These are phyloP conservation scores for Passer montanus DNA, from an alignment of 2,113 vertebrate species.

Conservation along the genomic window DNA sequence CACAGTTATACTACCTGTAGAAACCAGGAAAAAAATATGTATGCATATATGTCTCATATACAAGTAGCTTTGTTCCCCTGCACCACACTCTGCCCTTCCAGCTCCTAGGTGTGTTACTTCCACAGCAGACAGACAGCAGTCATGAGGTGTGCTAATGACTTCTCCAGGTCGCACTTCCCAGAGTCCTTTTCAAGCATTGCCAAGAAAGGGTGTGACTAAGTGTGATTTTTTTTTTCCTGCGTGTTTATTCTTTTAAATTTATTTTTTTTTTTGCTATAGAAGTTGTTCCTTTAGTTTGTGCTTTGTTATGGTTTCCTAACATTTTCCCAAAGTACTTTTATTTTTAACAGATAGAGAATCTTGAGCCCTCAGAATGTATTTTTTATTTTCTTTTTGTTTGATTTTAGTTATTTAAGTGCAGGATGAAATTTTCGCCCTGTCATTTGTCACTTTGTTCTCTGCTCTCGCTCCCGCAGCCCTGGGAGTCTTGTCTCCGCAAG, in stretches of 20 bases:
- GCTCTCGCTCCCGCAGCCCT: neutral
- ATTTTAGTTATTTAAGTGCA: slow-evolving; percentile 18
- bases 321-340: slow-evolving; percentile 53
- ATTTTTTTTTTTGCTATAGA: slow-evolving; percentile 40
- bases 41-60: neutral
- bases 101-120: neutral
- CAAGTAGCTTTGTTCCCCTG: neutral
- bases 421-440: neutral
- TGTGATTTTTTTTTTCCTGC: neutral
- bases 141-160: neutral
- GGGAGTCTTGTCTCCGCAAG: neutral
- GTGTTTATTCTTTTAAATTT: neutral
- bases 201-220: slow-evolving; percentile 2
- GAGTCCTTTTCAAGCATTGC: slow-evolving; percentile 43
- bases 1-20: neutral
- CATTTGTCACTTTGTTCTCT: neutral
- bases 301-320: slow-evolving; percentile 66
- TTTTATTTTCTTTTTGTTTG: neutral
- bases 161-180: neutral
- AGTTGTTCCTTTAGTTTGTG: slow-evolving; percentile 68
- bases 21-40: neutral
- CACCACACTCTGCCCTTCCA: neutral
- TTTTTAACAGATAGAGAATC: slow-evolving; percentile 55
- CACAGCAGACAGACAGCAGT: neutral
- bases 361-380: slow-evolving; percentile 53